Evolutionary conservation across 2,113 vertebrate genomes (phyloP).

Genomic region (Copsychus sechellarum): DNA sequence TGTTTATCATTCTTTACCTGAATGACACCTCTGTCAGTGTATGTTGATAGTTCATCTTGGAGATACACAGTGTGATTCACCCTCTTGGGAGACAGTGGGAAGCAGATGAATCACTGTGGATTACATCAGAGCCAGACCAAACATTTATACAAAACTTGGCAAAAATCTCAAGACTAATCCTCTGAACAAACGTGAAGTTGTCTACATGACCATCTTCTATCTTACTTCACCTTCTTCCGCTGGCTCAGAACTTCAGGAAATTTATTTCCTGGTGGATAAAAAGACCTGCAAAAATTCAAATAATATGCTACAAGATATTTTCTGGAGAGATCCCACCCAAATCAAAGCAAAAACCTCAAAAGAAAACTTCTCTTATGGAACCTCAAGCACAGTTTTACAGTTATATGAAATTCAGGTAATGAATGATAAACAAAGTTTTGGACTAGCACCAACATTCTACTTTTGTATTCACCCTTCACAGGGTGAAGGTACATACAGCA

Average conservation of each 20-base stretch:
- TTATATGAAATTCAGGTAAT: constrained; percentile 3
- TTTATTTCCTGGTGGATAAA: not conserved
- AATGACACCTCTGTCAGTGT: not conserved
- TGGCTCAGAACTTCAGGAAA: not conserved
- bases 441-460: not conserved
- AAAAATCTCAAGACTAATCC: constrained; percentile 11
- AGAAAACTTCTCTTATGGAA: not conserved
- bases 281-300: not conserved
- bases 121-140: constrained; percentile 2
- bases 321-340: not conserved
- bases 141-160: not conserved
- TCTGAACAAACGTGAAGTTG: not conserved
- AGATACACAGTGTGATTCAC: not conserved
- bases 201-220: not conserved
- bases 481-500: not conserved
- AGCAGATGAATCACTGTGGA: not conserved
- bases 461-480: not conserved
- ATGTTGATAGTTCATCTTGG: not conserved
- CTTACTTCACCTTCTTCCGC: not conserved
- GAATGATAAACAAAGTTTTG: not conserved
- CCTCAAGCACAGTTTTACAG: not conserved
- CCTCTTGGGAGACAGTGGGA: not conserved
- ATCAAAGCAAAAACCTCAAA: constrained; percentile 26
- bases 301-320: not conserved
- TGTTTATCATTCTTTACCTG: not conserved